Percentiles rank a stretch among this genome's conserved stretches.
Conservation (phyloP, 2,888 invertebrate genomes). For the Leucoptera coffeella region DNA sequence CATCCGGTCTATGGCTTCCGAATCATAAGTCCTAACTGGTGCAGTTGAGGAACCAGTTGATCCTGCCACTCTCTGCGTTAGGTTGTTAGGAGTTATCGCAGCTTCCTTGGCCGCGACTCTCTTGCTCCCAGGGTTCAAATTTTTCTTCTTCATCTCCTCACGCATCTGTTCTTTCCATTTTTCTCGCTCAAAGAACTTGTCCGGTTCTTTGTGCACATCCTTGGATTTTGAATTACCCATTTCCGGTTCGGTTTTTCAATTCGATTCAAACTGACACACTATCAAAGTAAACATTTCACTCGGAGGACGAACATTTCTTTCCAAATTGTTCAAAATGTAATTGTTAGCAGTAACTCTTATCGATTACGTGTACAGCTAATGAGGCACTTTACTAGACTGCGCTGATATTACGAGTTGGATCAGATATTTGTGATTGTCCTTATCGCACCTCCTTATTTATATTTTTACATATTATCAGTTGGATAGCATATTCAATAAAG, state of each 20-base stretch:
- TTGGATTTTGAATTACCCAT: slow-evolving; percentile 43
- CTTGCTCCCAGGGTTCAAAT: slow-evolving; percentile 16
- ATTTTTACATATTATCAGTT: slow-evolving; percentile 12
- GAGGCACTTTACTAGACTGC: too few relatives aligned
- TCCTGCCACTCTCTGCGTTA: slow-evolving; percentile 12
- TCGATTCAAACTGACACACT: not conserved
- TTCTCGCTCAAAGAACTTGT: slow-evolving; percentile 33
- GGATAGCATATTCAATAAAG: slow-evolving; percentile 11
- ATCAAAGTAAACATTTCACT: too few relatives aligned
- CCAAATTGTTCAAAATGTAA: too few relatives aligned
- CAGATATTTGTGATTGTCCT: slow-evolving; percentile 15
- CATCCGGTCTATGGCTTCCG: slow-evolving; percentile 50
- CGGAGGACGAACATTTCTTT: too few relatives aligned
- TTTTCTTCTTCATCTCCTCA: slow-evolving; percentile 23
- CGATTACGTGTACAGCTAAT: too few relatives aligned
- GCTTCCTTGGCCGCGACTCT: slow-evolving; percentile 15
- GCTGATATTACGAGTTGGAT: too few relatives aligned
- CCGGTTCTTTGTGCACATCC: slow-evolving; percentile 28
- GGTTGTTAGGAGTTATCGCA: slow-evolving; percentile 12
- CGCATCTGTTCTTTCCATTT: slow-evolving; percentile 26
- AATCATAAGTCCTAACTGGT: slow-evolving; percentile 35
- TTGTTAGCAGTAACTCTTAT: too few relatives aligned
- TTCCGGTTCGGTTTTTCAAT: slow-evolving; percentile 1
- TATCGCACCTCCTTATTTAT: slow-evolving; percentile 29
- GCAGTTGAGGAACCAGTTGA: slow-evolving; percentile 12